Evolutionary conservation across 2,113 vertebrate species (phyloP), one percentile per base, ranked within the genome.

Genomic region (Hystrix brachyura): DNA sequence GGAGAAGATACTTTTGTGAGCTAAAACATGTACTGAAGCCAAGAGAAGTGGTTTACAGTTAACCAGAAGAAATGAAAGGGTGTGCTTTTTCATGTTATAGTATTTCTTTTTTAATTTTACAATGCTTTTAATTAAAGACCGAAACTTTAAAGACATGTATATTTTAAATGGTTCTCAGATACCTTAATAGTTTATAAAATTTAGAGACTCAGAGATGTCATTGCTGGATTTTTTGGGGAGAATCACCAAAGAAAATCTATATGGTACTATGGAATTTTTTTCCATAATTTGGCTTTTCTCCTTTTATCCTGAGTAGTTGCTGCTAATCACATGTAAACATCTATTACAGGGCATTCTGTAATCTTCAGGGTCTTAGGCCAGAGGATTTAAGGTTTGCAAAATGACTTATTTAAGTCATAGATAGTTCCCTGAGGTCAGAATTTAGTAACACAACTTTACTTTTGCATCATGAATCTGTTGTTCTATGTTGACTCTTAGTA

Each of bases 61-160:
- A 62, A 90, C 88, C 27, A 91, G 25, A 90, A 69, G 59, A 97
- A 97, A 93, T 72, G 65, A 85, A 87, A 67, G 48, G 34, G 14
- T 83, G 10, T 65, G 29, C 29, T 51, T 55, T 96, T 80, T 94
- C 12, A 91, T 82, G 82, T 79, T 78, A 55, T 34, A 64, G 21
- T 86, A 15, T 71, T 94, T 62, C 19, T 88, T 62, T 48, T 51
- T 84, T n/a, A 51, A 34, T 82, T 91, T 96, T 93, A 86, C 1
- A 84, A 4, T 72, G n/a, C 34, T 96, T 97, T 96, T 51, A 55
- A 72, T 87, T 81, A 72, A 60, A 87, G 48, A 81, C 21, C 55
- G 76, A 87, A 92, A 79, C 21, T 83, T 78, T 23, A 7, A 92
- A 95, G 74, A 48, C 27, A 43, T 80, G 79, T 74, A 21, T 60